Evolutionary conservation across 53 echinoderm and acorn worm genomes (phyloP).

Genomic region (Stichopus horrens): DNA sequence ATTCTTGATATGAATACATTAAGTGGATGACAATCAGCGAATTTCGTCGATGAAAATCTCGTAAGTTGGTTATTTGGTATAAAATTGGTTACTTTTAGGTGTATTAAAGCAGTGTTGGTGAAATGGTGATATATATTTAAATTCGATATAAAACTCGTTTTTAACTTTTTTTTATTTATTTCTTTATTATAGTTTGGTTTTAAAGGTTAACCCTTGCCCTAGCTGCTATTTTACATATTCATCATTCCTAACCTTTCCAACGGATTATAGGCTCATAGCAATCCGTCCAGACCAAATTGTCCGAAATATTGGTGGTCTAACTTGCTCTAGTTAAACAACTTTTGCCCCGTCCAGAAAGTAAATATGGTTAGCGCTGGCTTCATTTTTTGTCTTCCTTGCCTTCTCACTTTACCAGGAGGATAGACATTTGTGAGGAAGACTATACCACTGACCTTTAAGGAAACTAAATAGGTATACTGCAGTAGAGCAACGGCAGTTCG

Average conservation of each 20-base stretch:
- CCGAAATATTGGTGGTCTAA: constrained; percentile 90
- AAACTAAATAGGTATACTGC: too few relatives aligned
- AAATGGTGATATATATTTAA: neutral
- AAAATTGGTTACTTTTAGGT: neutral
- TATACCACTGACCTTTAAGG: too few relatives aligned
- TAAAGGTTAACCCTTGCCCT: constrained; percentile 71
- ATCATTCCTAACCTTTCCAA: constrained; percentile 71
- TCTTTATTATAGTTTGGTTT: neutral
- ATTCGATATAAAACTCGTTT: neutral
- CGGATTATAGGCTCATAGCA: constrained; percentile 64
- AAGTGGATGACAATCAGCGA: neutral
- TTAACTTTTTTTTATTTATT: neutral
- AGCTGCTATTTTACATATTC: constrained; percentile 68
- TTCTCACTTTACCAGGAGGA: too few relatives aligned
- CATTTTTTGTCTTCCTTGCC: neutral
- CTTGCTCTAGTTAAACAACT: constrained; percentile 92
- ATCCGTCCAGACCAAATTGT: constrained; percentile 36
- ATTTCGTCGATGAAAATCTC: neutral
- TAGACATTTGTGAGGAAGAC: too few relatives aligned
- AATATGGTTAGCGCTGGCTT: constrained; percentile 32
- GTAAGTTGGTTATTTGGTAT: too few relatives aligned
- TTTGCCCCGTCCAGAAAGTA: constrained; percentile 55
- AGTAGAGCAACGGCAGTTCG: too few relatives aligned
- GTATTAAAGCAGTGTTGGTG: neutral
- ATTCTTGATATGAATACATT: neutral